phyloP scores from a whole-genome alignment of 2,888 invertebrate species.

The Pseudeuparius sepicola region DNA sequence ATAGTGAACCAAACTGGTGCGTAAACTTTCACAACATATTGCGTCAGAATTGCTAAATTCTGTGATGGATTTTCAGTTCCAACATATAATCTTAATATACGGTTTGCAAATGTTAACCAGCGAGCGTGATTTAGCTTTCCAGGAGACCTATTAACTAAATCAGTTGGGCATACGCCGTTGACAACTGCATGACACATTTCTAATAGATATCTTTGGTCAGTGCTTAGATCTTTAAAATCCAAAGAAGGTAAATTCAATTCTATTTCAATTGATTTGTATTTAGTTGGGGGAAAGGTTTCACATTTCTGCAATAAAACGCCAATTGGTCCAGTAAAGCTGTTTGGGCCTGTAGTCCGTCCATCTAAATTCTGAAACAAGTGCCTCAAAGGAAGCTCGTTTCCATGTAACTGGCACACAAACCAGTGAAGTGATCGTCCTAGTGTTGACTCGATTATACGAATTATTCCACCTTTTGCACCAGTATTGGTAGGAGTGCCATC shows the following conservation, averaged over 20 bases:
- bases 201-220: slow-evolving; percentile 2
- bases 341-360: slow-evolving; percentile 7
- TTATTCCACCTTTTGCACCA: slow-evolving; percentile 1
- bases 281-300: slow-evolving; percentile 1
- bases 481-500: slow-evolving; percentile 3
- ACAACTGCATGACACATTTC: slow-evolving; percentile 1
- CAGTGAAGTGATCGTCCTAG: no score
- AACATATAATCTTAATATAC: slow-evolving; percentile 11
- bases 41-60: slow-evolving; percentile 8
- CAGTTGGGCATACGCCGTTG: no score
- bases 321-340: slow-evolving; percentile 1
- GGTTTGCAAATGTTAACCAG: slow-evolving; percentile 4
- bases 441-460: no score
- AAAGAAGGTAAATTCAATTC: slow-evolving; percentile 1
- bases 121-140: no score
- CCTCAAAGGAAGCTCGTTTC: slow-evolving; percentile 2
- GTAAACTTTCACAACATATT: slow-evolving; percentile 9
- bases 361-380: slow-evolving; percentile 1
- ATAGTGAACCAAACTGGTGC: slow-evolving; percentile 3
- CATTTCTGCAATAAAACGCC: slow-evolving; percentile 3
- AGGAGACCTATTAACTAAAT: no score
- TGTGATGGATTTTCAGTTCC: slow-evolving; percentile 3
- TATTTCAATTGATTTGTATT: background rate
- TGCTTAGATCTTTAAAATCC: slow-evolving; percentile 1
- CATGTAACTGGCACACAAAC: slow-evolving; percentile 3